Percentiles rank a stretch among this genome's conserved stretches.
phyloP scores from a whole-genome alignment of 92 coral and sea anemone species.

The Epizoanthus rinbou region DNA sequence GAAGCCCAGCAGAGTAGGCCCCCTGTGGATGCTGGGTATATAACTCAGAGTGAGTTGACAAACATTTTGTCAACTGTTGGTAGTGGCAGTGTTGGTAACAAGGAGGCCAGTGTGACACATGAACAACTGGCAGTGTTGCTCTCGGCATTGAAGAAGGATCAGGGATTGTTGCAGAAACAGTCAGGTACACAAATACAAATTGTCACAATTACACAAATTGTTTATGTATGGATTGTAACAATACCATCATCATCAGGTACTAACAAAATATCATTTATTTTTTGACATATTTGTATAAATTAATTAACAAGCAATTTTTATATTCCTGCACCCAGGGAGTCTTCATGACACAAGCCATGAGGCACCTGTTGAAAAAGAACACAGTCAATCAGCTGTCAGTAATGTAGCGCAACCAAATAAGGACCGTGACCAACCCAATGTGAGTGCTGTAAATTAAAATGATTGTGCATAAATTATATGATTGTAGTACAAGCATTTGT shows the following conservation, averaged over 20 bases:
- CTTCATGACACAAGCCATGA: background rate
- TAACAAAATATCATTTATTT: background rate
- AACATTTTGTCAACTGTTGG: slow-evolving; percentile 23
- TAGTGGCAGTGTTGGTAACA: background rate
- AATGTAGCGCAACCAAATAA: background rate
- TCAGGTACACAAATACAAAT: slow-evolving; percentile 1
- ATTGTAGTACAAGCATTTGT: too few relatives aligned
- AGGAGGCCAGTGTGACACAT: slow-evolving; percentile 5
- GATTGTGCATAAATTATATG: too few relatives aligned
- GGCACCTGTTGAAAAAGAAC: background rate
- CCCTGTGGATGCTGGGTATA: slow-evolving; percentile 23
- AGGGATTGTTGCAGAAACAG: background rate
- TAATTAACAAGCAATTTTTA: background rate
- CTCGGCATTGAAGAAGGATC: slow-evolving; percentile 22
- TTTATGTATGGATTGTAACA: too few relatives aligned
- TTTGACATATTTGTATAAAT: background rate
- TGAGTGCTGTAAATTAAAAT: background rate
- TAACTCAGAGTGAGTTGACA: slow-evolving; percentile 26
- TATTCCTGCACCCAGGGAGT: background rate
- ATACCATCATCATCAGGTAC: too few relatives aligned
- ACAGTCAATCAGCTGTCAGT: background rate
- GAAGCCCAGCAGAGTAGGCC: slow-evolving; percentile 4
- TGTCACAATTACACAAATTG: too few relatives aligned
- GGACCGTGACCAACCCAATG: background rate
- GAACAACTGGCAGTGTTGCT: slow-evolving; percentile 30